Conservation (phyloP, 2,113 vertebrate genomes). For the crab-eating macaque (Macaca fascicularis) region T2T-MFA8v1.1 NC_088381.1:77986501-77987000, state of each 20-base stretch:
- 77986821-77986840: neutral
- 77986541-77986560: neutral
- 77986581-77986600: neutral
- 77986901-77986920: neutral
- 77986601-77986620: fast-evolving
- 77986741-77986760: neutral
- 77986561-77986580: neutral
- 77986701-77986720: neutral
- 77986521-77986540: neutral
- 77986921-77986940: neutral
- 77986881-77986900: neutral
- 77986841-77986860: neutral
- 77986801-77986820: neutral
- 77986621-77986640: neutral
- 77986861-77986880: neutral
- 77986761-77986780: neutral
- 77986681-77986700: neutral
- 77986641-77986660: neutral
- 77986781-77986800: neutral
- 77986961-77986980: neutral
- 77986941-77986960: fast-evolving
- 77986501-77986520: neutral
- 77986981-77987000: neutral
- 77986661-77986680: neutral
- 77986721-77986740: neutral